Conservation (phyloP, 2,797 vertebrate genomes). For the Telmatherina bonti region DNA sequence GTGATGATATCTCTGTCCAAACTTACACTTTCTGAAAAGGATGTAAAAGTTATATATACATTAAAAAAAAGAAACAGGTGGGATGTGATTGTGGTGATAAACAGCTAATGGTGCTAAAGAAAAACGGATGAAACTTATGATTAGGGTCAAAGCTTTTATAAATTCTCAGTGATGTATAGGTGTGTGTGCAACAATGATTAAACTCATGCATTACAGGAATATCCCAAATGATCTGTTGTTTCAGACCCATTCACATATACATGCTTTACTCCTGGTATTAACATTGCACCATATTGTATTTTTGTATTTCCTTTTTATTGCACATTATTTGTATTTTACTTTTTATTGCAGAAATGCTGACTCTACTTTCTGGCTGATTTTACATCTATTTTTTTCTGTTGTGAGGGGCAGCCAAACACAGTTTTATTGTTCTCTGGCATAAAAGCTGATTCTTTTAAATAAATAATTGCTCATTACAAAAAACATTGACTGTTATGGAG, state of each 20-base stretch:
- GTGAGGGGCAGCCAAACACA: background rate
- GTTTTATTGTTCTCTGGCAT: background rate
- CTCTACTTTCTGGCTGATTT: background rate
- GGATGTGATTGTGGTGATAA: background rate
- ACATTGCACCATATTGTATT: background rate
- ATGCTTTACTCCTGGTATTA: background rate
- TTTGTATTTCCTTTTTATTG: background rate
- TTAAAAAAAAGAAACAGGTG: background rate
- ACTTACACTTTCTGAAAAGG: background rate
- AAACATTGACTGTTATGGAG: no score
- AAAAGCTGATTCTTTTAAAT: background rate
- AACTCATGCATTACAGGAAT: no score
- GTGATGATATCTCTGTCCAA: background rate
- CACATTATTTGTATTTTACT: background rate
- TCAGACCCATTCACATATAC: no score
- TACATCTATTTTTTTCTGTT: background rate
- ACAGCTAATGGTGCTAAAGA: background rate
- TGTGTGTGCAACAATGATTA: no score
- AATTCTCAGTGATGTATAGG: no score
- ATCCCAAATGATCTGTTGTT: no score
- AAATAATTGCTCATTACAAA: background rate
- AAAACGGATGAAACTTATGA: background rate
- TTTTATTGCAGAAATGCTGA: no score
- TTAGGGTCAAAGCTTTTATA: background rate
- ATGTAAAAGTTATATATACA: background rate